These are phyloP conservation scores for Dysidea cf. avara DNA, from an alignment of 37 sponge, comb jelly and placozoan species.

Conservation along the genomic window DNA sequence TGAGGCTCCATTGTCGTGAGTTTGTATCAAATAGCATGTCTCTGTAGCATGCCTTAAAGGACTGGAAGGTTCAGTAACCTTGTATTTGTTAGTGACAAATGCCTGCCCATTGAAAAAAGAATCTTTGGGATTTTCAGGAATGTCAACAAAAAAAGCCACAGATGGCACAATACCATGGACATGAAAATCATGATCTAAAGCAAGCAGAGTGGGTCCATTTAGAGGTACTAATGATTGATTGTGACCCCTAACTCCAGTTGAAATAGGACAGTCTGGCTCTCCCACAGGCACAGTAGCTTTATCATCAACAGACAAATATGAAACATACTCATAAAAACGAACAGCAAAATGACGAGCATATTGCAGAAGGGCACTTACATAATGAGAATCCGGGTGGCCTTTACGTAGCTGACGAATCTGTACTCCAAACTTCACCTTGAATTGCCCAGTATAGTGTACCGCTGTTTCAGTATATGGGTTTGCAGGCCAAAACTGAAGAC, in stretches of 20 bases:
- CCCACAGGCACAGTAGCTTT: too few relatives aligned
- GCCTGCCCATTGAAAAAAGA: constrained; percentile 23
- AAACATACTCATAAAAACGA: too few relatives aligned
- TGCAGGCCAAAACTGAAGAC: constrained; percentile 27
- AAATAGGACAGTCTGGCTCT: not conserved
- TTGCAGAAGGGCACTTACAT: constrained; percentile 25
- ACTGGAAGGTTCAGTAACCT: constrained; percentile 19
- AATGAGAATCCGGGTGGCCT: constrained; percentile 23
- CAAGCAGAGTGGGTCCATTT: not conserved
- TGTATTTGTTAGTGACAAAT: constrained; percentile 27
- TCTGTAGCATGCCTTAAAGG: constrained; percentile 12
- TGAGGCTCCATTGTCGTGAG: not conserved
- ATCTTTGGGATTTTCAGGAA: constrained; percentile 15
- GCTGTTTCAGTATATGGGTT: constrained; percentile 21
- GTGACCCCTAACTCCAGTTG: constrained; percentile 24
- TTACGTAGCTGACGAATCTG: constrained; percentile 17
- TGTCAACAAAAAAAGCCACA: constrained; percentile 10
- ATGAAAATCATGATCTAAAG: constrained; percentile 43
- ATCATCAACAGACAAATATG: constrained; percentile 16
- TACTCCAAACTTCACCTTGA: too few relatives aligned
- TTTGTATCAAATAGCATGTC: not conserved
- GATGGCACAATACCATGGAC: constrained; percentile 22
- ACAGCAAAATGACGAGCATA: constrained; percentile 11
- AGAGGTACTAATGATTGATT: not conserved
- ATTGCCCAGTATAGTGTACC: not conserved